Evolutionary conservation across 2,113 vertebrate species (phyloP), one percentile per base, ranked within the genome.

Genomic region (Alosa alosa): DNA sequence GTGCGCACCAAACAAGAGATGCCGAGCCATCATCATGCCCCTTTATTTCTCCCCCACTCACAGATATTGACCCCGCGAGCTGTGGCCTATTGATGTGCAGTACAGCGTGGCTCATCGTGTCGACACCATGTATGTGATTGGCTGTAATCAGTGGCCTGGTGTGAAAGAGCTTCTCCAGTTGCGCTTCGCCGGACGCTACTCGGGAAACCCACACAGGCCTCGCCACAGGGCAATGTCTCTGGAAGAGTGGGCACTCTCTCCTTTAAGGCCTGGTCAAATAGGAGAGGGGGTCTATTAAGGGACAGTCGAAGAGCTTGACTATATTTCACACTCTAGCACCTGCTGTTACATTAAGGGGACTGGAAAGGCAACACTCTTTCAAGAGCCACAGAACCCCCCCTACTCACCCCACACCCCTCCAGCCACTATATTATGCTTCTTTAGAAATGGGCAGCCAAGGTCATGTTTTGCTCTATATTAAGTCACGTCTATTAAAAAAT

Each of bases 381-480:
- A 78, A 78, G 4, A 39, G 13, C 31, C 72, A 39, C 72, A 78
- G 31, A 78, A 39, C 11, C 15, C 31, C 64, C n/a, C 31, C 0
- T 31, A 31, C 31, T 31, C 31, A 31, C 60, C 60, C 60, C 60
- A 4, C 60, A 4, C 20, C 60, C 60, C n/a, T 18, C 64, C 22
- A 72, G 11, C 31, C 25, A 78, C 72, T 78, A 78, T 78, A 78
- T 78, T 78, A 78, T 41, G 72, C 72, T 36, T 78, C 72, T 39
- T 31, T 78, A 15, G 72, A 41, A 17, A 39, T 17, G 3, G 72
- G 25, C 25, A 39, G 72, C 36, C 72, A 36, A 78, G 72, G 72
- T 78, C 72, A 78, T 78, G 31, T 78, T 78, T 78, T 36, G 72
- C 72, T 78, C 72, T 78, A 78, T 78, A 78, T 78, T 78, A 78